These are phyloP conservation scores for Drosophila ogumai DNA, from an alignment of 1,140 invertebrate genomes.

Conservation along the genomic window DNA sequence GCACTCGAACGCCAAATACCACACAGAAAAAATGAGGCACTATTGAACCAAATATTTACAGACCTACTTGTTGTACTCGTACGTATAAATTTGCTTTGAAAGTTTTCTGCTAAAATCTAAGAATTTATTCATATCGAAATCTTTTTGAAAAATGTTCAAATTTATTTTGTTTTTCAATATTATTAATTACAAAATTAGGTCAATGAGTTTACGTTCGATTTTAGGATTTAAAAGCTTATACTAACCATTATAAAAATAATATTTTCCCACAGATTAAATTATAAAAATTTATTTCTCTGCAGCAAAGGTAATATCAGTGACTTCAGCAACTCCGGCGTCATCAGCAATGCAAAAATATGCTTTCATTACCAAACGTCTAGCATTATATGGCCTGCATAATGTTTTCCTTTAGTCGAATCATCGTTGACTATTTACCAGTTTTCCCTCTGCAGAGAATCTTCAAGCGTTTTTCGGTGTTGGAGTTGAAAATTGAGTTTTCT, in stretches of 20 bases:
- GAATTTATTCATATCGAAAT: too few relatives aligned
- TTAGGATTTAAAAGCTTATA: background rate
- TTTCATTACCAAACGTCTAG: conserved; percentile 78
- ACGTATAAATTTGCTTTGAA: too few relatives aligned
- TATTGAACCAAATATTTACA: background rate
- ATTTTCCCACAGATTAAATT: background rate
- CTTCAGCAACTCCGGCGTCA: conserved; percentile 20
- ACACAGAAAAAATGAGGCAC: conserved; percentile 18
- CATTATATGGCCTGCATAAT: conserved; percentile 63
- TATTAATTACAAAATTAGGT: too few relatives aligned
- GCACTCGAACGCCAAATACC: conserved; percentile 11
- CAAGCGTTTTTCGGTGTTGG: conserved; percentile 13
- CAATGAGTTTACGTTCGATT: too few relatives aligned
- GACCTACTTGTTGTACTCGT: background rate
- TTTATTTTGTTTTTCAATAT: too few relatives aligned
- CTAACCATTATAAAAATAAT: background rate
- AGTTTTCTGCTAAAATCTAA: background rate
- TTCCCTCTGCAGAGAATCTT: conserved; percentile 36
- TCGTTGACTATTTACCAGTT: conserved; percentile 6
- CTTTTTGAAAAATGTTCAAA: too few relatives aligned
- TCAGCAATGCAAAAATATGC: conserved; percentile 75
- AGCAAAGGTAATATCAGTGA: conserved; percentile 13
- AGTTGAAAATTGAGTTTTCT: conserved; percentile 14
- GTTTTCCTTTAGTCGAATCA: conserved; percentile 34
- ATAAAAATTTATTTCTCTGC: conserved; percentile 3